Conservation (phyloP, 2,113 vertebrate species). For the Ammodytes marinus region DNA sequence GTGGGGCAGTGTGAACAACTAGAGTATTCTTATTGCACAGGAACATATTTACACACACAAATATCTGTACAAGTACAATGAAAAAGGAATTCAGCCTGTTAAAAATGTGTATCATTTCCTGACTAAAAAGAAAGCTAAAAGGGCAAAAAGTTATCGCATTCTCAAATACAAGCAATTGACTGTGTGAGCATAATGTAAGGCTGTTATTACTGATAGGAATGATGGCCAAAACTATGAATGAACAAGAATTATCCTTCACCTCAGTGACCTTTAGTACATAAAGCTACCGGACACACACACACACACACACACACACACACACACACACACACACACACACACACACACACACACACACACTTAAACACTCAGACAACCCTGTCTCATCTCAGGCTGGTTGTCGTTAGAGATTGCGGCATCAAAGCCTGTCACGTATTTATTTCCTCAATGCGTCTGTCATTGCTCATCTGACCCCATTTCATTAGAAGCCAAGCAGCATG, state of each 20-base stretch:
- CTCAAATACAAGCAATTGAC: not conserved
- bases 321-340: not conserved
- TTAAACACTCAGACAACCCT: not conserved
- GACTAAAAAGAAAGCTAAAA: too few relatives aligned
- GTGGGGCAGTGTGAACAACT: too few relatives aligned
- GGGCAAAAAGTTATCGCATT: not conserved
- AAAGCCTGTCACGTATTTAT: slow-evolving; percentile 30
- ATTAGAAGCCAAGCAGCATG: slow-evolving; percentile 29
- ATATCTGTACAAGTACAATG: too few relatives aligned
- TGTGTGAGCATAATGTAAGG: not conserved
- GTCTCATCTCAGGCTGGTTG: slow-evolving; percentile 12
- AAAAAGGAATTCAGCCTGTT: not conserved
- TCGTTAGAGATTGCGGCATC: slow-evolving; percentile 11
- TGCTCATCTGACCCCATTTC: slow-evolving; percentile 53
- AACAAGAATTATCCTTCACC: not conserved
- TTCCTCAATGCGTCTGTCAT: slow-evolving; percentile 38
- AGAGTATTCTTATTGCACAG: too few relatives aligned
- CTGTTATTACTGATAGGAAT: too few relatives aligned
- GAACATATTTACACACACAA: too few relatives aligned
- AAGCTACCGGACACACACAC: too few relatives aligned
- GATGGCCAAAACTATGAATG: too few relatives aligned
- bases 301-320: too few relatives aligned
- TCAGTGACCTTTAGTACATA: not conserved
- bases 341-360: not conserved
- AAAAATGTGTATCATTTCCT: not conserved